Conservation (phyloP, 1,140 invertebrate species). For the Ganaspis sp. region DNA sequence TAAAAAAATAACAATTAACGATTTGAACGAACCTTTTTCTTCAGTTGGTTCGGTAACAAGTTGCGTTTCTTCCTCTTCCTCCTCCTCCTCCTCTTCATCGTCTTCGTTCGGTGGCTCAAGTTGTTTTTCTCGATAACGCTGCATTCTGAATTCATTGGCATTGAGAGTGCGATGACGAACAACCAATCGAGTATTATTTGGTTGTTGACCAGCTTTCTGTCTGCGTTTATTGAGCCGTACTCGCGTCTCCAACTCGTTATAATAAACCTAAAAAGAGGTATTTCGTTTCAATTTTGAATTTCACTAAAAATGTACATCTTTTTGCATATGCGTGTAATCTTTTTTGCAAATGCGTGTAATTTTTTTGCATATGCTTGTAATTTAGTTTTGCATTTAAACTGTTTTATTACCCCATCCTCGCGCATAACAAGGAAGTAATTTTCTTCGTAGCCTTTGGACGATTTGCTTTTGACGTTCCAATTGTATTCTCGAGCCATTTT, state of each 20-base stretch:
- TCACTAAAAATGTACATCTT: too few relatives aligned
- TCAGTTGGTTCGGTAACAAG: constrained; percentile 64
- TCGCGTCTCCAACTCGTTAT: constrained; percentile 97
- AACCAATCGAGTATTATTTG: constrained; percentile 89
- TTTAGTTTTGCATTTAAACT: too few relatives aligned
- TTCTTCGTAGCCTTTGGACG: constrained; percentile 98
- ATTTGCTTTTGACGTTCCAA: constrained; percentile 99
- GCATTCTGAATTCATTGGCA: constrained; percentile 90
- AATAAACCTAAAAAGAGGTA: constrained; percentile 82
- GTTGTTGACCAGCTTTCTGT: constrained; percentile 84
- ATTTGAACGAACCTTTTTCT: constrained; percentile 58
- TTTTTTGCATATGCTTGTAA: too few relatives aligned
- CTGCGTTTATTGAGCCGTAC: constrained; percentile 94
- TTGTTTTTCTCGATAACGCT: constrained; percentile 90
- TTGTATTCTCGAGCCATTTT: constrained; percentile 97
- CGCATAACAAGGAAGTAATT: constrained; percentile 98
- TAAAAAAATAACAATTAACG: constrained; percentile 29
- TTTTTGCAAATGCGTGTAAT: too few relatives aligned
- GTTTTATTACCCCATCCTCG: constrained; percentile 87
- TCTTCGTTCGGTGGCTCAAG: constrained; percentile 91
- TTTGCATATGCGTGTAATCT: too few relatives aligned
- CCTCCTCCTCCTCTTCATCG: constrained; percentile 80
- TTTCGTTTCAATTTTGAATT: not conserved
- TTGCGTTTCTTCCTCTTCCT: constrained; percentile 69
- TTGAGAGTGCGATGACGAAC: constrained; percentile 94